Percentiles rank a stretch among this genome's conserved stretches.
phyloP scores from a whole-genome alignment of 2,797 vertebrate species.

The Acrossocheilus fasciatus region DNA sequence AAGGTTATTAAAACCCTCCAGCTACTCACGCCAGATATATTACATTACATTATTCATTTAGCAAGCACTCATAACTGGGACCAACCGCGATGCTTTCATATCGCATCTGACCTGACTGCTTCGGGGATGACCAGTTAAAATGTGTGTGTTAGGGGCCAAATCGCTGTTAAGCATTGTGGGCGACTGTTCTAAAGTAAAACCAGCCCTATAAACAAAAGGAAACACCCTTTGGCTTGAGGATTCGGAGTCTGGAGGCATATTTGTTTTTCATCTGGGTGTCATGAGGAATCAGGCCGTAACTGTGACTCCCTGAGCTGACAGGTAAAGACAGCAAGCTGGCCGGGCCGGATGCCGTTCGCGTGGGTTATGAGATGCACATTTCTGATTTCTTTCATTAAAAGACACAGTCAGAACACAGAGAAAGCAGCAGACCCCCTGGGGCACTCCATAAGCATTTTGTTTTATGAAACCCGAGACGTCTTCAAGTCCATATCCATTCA shows the following conservation, averaged over 20 bases:
- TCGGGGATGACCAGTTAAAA: conserved; percentile 47
- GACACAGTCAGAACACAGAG: conserved; percentile 40
- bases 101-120: conserved; percentile 71
- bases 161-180: not conserved
- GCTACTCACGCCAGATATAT: conserved; percentile 72
- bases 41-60: conserved; percentile 81
- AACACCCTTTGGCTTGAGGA: conserved; percentile 3
- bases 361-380: conserved; percentile 60
- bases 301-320: conserved; percentile 65
- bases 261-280: conserved; percentile 63
- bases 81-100: conserved; percentile 69
- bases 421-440: conserved; percentile 45
- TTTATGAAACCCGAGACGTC: conserved; percentile 69
- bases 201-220: not conserved
- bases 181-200: conserved; percentile 30
- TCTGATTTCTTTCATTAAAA: conserved; percentile 69
- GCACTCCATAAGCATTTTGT: conserved; percentile 56
- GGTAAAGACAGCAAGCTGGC: conserved; percentile 52
- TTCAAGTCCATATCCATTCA: conserved; percentile 46
- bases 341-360: conserved; percentile 16
- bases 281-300: conserved; percentile 62
- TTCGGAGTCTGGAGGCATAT: conserved; percentile 37
- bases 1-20: conserved; percentile 60
- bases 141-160: conserved; percentile 6
- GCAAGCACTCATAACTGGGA: conserved; percentile 72